Evolutionary conservation across 2,113 vertebrate genomes (phyloP).

Genomic region (Potamarius usumacintae): DNA sequence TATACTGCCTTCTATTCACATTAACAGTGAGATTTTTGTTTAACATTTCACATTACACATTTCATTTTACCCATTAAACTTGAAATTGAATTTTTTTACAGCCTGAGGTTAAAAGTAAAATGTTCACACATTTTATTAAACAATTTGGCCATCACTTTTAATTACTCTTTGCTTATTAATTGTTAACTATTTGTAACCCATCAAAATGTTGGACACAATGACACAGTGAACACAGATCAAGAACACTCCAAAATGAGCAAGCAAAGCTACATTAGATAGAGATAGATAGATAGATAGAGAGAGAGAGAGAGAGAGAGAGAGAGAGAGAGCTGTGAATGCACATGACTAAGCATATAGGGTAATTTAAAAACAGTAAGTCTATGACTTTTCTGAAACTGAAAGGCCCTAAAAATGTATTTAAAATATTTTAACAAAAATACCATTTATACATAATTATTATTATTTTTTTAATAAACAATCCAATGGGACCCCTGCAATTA

Average conservation of each 20-base stretch:
- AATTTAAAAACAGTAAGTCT: neutral
- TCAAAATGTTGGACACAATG: neutral
- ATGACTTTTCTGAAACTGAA: neutral
- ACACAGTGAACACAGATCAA: neutral
- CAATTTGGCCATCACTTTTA: neutral
- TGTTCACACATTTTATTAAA: neutral
- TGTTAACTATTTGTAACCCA: neutral
- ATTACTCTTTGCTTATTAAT: neutral
- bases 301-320: too few relatives aligned
- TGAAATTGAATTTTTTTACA: neutral
- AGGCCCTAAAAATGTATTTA: neutral
- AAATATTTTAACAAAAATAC: neutral
- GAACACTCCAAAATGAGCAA: neutral
- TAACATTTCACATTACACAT: neutral
- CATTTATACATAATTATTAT: too few relatives aligned
- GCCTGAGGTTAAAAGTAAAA: neutral
- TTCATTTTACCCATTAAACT: neutral
- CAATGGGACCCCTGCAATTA: neutral
- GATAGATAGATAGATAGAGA: too few relatives aligned
- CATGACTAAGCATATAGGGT: neutral
- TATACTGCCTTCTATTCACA: neutral
- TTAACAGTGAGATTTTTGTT: neutral
- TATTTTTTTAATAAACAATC: neutral
- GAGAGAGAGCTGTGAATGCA: too few relatives aligned
- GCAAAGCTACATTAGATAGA: neutral